Base-by-base conservation (phyloP, 2,113 vertebrate genomes). In the Syngnathus typhle region DNA sequence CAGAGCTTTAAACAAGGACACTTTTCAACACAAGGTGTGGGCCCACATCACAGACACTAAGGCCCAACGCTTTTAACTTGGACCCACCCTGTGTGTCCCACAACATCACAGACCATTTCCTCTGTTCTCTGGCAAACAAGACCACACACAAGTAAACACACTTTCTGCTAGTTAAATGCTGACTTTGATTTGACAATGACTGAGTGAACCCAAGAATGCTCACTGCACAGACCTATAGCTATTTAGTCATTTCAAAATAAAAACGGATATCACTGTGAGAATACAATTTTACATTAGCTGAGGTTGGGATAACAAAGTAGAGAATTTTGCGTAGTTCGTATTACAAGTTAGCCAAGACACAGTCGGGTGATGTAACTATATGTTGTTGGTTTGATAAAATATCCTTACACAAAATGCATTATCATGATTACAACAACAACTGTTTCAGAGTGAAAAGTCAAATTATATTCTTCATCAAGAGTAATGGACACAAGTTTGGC, bases 31-130 rank as follows among this genome's bases (percentile, higher is more conserved):
- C 77, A 18, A 69, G 69, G 76, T 72, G 62, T 68, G 65, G 70
- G 44, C 67, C 69, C 55, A 56, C 52, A 69, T 72, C 72, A 63
- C 23, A 2, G 68, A 62, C 75, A 49, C 7, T 21, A 64, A 64
- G 12, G 37, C 51, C 63, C 9, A 4, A 49, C 21, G 64, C 74
- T 88, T 84, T 84, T 72, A 90, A 82, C 79, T 79, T 59, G 0
- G 6, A 84, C 81, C 81, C 86, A 90, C 84, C 88, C 88, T 89
- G 88, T 80, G 79, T 77, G 84, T 87, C 83, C 80, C 78, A 87
- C 74, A 86, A 89, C 84, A 89, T 79, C 74, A 80, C 81, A 79
- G 71, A 47, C 82, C 80, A 85, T 87, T 82, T 80, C 77, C 78
- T 70, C 60, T 74, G 80, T 82, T 70, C 60, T 71, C 79, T 65